Base-by-base conservation (phyloP, 2,888 invertebrate species). In the Sminthurinus aureus region DNA sequence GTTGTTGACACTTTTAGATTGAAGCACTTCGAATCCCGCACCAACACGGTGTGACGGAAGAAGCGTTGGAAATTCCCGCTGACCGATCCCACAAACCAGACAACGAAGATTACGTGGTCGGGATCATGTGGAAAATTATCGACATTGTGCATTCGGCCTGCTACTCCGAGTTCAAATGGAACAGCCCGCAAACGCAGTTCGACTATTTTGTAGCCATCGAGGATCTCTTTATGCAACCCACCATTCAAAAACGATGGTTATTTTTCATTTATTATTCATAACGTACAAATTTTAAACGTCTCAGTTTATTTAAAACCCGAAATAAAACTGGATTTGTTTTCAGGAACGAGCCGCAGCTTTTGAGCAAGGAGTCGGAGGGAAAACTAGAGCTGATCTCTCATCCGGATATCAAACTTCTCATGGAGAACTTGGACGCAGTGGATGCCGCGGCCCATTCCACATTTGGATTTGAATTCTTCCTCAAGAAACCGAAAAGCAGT, bases 61-160 rank as follows among this genome's bases (percentile, higher is more conserved):
- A 20, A 38, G 64, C 66, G 22, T 67, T 67, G 13, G 26, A 79
- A 66, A 15, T 79, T n/a, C 79, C 79, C 8, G 38, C 26, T 4
- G 67, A 79, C n/a, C 66, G 79, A 26, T 24, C 67, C 4, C 79
- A 79, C 38, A 24, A 79, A 11, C 22, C 58, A 22, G 79, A 79
- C 20, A 58, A 11, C 12, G 79, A 79, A 67, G 79, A 79, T n/a
- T 79, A 79, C 67, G 67, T 79, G 18, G 64, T 79, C 38, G 79
- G 79, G 15, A 79, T 79, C 11, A 67, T 79, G 11, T 79, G 79
- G 79, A 79, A 79, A 79, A n/a, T 79, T 4, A 15, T 79, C 26
- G 79, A 79, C 22, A 66, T 79, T 66, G 20, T 24, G 4, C 64
- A 58, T 13, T 15, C 58, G 9, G 79, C 67, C 0, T 79, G 79